These are phyloP conservation scores for Rattus rattus DNA, from an alignment of 2,113 vertebrate species.

Conservation along the genomic window DNA sequence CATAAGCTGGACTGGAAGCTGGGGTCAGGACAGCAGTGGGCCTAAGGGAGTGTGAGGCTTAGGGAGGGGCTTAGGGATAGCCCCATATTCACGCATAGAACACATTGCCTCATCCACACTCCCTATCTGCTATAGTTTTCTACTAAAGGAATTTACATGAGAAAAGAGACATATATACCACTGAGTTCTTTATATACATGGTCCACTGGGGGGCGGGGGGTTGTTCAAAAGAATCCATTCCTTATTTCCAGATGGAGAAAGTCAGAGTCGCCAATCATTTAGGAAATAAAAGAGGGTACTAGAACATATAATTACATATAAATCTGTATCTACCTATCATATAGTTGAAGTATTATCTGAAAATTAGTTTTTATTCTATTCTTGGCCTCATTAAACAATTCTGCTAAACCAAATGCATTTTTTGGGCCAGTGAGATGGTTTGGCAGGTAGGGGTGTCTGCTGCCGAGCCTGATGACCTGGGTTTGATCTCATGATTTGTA, in stretches of 20 bases:
- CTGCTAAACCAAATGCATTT: not conserved
- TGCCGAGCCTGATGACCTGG: not conserved
- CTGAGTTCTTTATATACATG: not conserved
- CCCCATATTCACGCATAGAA: not conserved
- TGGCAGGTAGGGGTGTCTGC: not conserved
- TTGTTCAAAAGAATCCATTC: conserved; percentile 51
- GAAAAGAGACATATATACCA: conserved; percentile 45
- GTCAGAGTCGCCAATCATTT: conserved; percentile 9
- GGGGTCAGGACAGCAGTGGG: not conserved
- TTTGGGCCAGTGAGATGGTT: not conserved
- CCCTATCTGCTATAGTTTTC: not conserved
- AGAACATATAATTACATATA: conserved; percentile 34
- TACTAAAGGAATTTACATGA: conserved; percentile 68
- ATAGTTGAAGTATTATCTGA: conserved; percentile 32
- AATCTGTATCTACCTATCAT: not conserved
- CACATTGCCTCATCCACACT: not conserved
- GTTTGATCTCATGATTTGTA: not conserved
- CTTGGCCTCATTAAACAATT: conserved; percentile 28
- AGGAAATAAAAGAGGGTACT: conserved; percentile 17
- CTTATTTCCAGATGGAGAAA: conserved; percentile 59
- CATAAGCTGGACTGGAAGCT: conserved; percentile 16
- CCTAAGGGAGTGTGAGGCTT: not conserved
- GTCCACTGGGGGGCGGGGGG: not conserved
- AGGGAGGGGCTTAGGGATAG: not conserved
- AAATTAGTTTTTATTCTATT: conserved; percentile 10